Base-by-base conservation (phyloP, 2,113 vertebrate species). In the Phocoena phocoena region DNA sequence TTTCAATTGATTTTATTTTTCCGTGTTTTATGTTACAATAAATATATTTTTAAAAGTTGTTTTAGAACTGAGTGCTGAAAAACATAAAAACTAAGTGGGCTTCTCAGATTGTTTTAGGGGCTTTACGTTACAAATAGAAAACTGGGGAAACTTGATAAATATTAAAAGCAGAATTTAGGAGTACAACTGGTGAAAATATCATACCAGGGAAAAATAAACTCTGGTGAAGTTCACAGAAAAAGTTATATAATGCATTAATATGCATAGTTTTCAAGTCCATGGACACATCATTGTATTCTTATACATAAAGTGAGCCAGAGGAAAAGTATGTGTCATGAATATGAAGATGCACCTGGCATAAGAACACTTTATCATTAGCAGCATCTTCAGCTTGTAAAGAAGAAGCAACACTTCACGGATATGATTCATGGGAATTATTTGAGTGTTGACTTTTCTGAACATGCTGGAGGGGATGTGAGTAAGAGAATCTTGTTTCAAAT, bases 351-450 rank as follows among this genome's bases (percentile, higher is more conserved):
- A 93, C 31, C 68, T 93, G 17, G 9, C 67, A 47, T 58, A 70
- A 73, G 33, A 50, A 28, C 26, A 81, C 79, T 84, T 23, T 93
- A 83, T 76, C 21, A 88, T 20, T 55, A 58, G 53, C 53, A 81
- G 3, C 0, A 58, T 93, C 28, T 96, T 90, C 25, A 62, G 26
- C 28, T 53, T 82, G 5, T 74, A 58, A 62, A 74, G 60, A 26
- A 74, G 77, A 85, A 13, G 9, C 5, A 77, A 55, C 17, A 87
- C 6, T 89, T 67, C 4, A 74, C 2, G 0, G 60, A 74, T 84
- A 53, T n/a, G 33, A 92, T 84, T 84, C 50, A 94, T 68, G 80
- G 31, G 26, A 90, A 68, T 90, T 95, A 82, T 96, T 67, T 95
- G 18, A 93, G 38, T 68, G 90, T 80, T 84, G 15, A 63, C 36